A percentile compares a stretch with the other conserved stretches of the same genome.
Evolutionary conservation across 2,797 vertebrate genomes (phyloP).

Genomic region (Acanthornis magna): DNA sequence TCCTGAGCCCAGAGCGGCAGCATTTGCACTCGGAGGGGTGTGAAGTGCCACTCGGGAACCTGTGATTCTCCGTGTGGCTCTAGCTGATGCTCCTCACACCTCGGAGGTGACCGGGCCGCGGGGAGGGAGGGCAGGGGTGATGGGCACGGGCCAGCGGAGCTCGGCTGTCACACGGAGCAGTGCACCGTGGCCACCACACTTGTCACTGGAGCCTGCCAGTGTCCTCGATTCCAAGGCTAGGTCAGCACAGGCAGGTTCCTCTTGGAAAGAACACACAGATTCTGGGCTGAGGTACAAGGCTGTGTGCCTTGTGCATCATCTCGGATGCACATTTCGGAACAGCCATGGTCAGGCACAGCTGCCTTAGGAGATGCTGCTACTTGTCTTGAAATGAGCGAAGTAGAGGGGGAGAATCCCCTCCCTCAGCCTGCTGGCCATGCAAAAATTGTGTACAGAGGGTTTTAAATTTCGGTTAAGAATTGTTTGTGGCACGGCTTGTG

Average conservation of each 20-base stretch:
- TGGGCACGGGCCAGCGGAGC: neutral
- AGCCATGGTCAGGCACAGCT: neutral
- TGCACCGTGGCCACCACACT: accelerated
- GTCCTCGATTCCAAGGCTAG: neutral
- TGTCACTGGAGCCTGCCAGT: neutral
- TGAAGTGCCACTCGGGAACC: neutral
- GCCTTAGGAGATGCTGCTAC: neutral
- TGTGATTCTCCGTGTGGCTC: neutral
- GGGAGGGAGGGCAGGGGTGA: neutral
- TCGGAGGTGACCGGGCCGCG: accelerated
- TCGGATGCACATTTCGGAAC: neutral
- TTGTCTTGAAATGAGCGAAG: neutral
- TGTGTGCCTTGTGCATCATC: too few species aligned
- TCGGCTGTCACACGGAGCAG: accelerated
- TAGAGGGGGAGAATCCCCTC: neutral
- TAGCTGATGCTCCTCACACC: neutral
- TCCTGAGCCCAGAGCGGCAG: neutral
- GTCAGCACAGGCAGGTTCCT: neutral
- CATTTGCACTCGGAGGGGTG: accelerated
- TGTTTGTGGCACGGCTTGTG: neutral
- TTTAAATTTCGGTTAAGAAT: neutral
- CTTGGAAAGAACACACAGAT: neutral
- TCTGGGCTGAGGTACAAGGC: neutral
- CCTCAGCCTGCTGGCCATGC: neutral
- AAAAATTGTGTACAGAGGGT: neutral